These are phyloP conservation scores for Agonopterix subpropinquella DNA, from an alignment of 2,888 invertebrate species.

Conservation along the genomic window DNA sequence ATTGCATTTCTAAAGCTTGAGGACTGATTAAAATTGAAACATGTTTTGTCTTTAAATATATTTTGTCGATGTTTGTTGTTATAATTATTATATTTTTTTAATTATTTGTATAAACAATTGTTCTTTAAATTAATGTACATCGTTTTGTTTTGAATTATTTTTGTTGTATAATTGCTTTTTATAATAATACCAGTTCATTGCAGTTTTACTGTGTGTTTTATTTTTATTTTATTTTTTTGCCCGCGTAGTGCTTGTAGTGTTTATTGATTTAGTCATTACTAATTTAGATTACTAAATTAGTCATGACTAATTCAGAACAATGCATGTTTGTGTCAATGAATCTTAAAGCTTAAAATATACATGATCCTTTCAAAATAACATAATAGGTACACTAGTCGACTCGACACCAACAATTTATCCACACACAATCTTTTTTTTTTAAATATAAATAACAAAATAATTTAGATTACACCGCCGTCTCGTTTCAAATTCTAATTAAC, in stretches of 20 bases:
- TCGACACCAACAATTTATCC: neutral
- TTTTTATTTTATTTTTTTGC: constrained; percentile 58
- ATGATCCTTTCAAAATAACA: neutral
- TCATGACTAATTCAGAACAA: constrained; percentile 27
- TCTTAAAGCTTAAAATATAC: constrained; percentile 4
- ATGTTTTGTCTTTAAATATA: constrained; percentile 75
- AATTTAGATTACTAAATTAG: constrained; percentile 39
- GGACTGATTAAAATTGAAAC: constrained; percentile 72
- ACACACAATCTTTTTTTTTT: no score
- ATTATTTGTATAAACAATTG: constrained; percentile 83
- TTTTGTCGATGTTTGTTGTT: constrained; percentile 77
- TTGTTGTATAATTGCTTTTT: constrained; percentile 86
- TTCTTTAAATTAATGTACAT: constrained; percentile 86
- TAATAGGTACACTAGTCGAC: neutral
- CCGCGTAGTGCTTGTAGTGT: constrained; percentile 55
- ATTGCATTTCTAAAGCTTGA: constrained; percentile 72
- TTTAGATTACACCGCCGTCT: no score
- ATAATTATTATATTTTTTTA: constrained; percentile 79
- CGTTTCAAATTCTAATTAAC: neutral
- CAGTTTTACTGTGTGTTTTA: constrained; percentile 81
- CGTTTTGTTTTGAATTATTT: constrained; percentile 85
- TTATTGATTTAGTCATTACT: constrained; percentile 31
- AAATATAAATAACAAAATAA: no score
- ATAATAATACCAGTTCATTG: constrained; percentile 84
- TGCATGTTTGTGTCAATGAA: constrained; percentile 64